A percentile compares a stretch with the other conserved stretches of the same genome.
Evolutionary conservation across 2,888 invertebrate species (phyloP).

Genomic region (Julus scandinavius): DNA sequence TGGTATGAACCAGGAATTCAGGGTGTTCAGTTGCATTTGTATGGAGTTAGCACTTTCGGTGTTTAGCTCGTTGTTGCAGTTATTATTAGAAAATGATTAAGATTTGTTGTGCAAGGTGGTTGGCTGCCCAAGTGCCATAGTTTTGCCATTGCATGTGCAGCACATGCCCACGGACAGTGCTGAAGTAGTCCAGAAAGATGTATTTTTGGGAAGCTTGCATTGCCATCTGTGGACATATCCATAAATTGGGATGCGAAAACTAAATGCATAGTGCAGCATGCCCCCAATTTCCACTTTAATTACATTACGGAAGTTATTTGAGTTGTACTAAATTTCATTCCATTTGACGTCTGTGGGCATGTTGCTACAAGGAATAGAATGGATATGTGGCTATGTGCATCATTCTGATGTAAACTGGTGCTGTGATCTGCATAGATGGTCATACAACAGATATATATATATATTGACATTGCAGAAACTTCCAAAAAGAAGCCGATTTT

Average conservation of each 20-base stretch:
- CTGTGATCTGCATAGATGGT: background rate
- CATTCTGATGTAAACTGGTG: background rate
- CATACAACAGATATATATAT: background rate
- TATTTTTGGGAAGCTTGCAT: background rate
- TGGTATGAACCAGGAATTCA: slow-evolving; percentile 22
- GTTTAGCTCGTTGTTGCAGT: background rate
- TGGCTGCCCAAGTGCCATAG: background rate
- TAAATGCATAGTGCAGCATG: background rate
- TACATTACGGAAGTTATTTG: background rate
- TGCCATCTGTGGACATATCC: background rate
- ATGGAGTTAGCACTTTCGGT: background rate
- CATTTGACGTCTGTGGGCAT: background rate
- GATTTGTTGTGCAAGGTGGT: background rate
- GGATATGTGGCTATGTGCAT: background rate
- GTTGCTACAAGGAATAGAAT: background rate
- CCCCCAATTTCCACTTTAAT: background rate
- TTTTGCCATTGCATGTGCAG: background rate
- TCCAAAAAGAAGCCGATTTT: background rate
- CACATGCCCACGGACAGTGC: background rate
- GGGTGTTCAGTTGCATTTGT: slow-evolving; percentile 5
- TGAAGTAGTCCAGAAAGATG: background rate
- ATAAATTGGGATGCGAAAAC: background rate
- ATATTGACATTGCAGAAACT: background rate
- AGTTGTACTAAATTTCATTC: background rate
- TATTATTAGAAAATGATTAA: background rate